Evolutionary conservation across 1,140 invertebrate species (phyloP), one percentile per base, ranked within the genome.

Genomic region (roundworm (Caenorhabditis elegans)): DNA sequence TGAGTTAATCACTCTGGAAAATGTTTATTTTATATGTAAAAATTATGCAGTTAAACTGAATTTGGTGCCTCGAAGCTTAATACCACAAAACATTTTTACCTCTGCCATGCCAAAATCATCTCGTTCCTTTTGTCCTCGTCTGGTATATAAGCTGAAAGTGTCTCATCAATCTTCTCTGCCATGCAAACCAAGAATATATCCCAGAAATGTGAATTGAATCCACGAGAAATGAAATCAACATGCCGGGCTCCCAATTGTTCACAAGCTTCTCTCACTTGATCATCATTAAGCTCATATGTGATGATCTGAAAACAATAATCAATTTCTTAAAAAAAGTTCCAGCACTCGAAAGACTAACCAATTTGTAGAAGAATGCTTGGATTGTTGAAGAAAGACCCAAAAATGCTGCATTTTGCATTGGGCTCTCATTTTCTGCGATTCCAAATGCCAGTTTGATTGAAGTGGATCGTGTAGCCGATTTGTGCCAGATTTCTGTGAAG

Each of bases 121-220:
- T 83, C 76, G 17, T 48, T 43, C 15, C 51, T 65, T 24, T 76
- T 51, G 34, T 77, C 70, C 19, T 78, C 76, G 6, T 65, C 53
- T 1, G 77, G 70, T 8, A 83, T 51, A 34, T 79, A 83, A 6
- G 34, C 34, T 19, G 70, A 65, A 5, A 83, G n/a, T 22, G 82
- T 79, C 17, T 83, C 82, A 24, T 83, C 82, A 28, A 83, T 79
- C 46, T 49, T 75, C 47, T 83, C 82, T n/a, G 82, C 82, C 55
- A 83, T 83, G 24, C 82, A 83, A 39, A 83, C 82, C 76, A 83
- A 55, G 60, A 83, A 83, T n/a, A 83, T 83, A 49, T 83, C 82
- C 82, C 82, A 83, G 60, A 77, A 83, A 28, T 79, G 55, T 3
- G 82, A 83, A 31, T 83, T 77, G 82, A 83, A 83, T 34, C 82